phyloP scores from a whole-genome alignment of 2,888 invertebrate species.

The Stenodema calcarata region DNA sequence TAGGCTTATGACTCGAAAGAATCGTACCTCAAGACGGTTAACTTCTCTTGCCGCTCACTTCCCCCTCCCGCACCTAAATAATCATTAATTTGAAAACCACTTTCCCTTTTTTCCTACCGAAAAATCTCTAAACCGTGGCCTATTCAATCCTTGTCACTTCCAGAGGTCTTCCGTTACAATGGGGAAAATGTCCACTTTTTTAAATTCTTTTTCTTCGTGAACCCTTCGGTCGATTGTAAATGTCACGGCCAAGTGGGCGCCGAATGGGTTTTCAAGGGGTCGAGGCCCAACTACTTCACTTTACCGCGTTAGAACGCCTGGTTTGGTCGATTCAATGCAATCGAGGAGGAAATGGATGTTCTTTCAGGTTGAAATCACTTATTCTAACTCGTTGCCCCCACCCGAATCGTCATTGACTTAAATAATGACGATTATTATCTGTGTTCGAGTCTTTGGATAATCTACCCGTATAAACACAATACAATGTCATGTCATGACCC shows the following conservation, averaged over 20 bases:
- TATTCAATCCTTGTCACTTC: conserved; percentile 14
- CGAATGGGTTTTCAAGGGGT: background rate
- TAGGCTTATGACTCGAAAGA: background rate
- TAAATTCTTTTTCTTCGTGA: background rate
- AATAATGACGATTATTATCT: background rate
- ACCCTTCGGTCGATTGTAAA: background rate
- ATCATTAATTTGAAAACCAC: conserved; percentile 30
- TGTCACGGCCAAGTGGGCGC: background rate
- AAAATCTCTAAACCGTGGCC: conserved; percentile 11
- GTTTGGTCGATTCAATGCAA: background rate
- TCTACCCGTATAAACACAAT: too few relatives aligned
- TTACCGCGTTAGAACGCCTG: background rate
- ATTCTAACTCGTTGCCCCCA: background rate
- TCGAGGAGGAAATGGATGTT: background rate
- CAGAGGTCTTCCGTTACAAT: conserved; percentile 18
- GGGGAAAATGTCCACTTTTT: background rate
- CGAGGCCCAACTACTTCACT: background rate
- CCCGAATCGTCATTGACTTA: background rate
- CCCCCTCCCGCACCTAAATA: background rate
- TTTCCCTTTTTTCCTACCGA: conserved; percentile 2
- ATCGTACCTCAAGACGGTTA: background rate
- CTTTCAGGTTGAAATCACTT: background rate
- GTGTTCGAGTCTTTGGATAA: too few relatives aligned
- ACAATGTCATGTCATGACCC: too few relatives aligned
- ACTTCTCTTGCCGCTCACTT: background rate